Evolutionary conservation across 2,113 vertebrate species (phyloP), one percentile per base, ranked within the genome.

Genomic region (Urocolius indicus): DNA sequence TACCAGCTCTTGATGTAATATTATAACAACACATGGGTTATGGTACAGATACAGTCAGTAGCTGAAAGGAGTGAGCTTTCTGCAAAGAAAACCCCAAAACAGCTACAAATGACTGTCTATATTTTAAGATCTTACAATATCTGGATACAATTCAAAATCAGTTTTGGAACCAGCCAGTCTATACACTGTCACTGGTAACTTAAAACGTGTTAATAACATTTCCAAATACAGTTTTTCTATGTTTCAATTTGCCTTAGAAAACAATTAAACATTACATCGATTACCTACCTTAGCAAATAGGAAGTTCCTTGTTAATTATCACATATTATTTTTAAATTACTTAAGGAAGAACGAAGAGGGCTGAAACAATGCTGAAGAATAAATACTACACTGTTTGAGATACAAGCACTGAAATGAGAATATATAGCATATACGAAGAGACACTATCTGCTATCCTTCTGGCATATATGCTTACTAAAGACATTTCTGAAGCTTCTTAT

Each of bases 311-410:
- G 79, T 86, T 90, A 92, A 73, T 61, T 75, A 59, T 49, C 77
- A 93, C n/a, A 83, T 63, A 80, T 58, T 34, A 69, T 78, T 90
- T 90, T 86, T 57, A 49, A 95, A 94, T 93, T 19, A 81, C 81
- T 88, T 90, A 75, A 66, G 65, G 79, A 92, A 84, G 21, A 84
- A 94, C 75, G 46, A 80, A 86, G n/a, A 69, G 14, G 55, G 43
- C 30, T 59, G 65, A 71, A 43, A 65, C 84, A 67, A 74, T 26
- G 24, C 17, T 43, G 36, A 68, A 67, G 55, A 96, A 97, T 72
- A 93, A 71, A 57, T 82, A 36, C 38, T n/a, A 2, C 3, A 6
- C 6, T 52, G 23, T 11, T 87, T 89, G 68, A 75, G 54, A 54
- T n/a, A 29, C 23, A 49, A 67, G 69, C 78, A 71, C 62, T 78